These are phyloP conservation scores for Brachynemurus nebulosus DNA, from an alignment of 2,888 invertebrate genomes.

Conservation along the genomic window DNA sequence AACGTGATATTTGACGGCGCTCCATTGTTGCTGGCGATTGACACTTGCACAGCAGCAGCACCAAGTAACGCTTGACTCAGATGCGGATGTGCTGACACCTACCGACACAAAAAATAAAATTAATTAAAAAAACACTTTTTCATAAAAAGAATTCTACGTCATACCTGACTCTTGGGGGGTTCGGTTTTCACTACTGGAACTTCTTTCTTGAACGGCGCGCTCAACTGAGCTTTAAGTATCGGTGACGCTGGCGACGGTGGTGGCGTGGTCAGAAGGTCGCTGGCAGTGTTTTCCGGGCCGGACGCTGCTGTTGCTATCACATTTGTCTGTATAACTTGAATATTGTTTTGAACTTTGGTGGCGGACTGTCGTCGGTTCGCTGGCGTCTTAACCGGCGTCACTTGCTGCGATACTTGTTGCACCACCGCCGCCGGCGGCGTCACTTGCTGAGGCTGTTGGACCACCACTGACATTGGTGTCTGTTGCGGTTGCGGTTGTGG, in stretches of 20 bases:
- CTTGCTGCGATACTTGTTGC: no score
- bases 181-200: constrained; percentile 30
- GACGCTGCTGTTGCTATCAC: constrained; percentile 16
- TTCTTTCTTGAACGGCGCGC: constrained; percentile 46
- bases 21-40: constrained; percentile 15
- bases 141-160: constrained; percentile 2
- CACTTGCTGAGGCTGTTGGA: constrained; percentile 9
- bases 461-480: constrained; percentile 7
- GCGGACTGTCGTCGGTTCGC: constrained; percentile 11
- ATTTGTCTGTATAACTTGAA: constrained; percentile 5
- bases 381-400: constrained; percentile 4
- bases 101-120: no score
- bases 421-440: constrained; percentile 10
- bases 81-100: constrained; percentile 47
- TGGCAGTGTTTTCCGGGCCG: constrained; percentile 16
- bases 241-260: constrained; percentile 55
- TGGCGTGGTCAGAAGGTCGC: constrained; percentile 19
- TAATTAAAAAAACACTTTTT: neutral
- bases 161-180: constrained; percentile 42
- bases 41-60: constrained; percentile 21
- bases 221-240: constrained; percentile 73
- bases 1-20: no score
- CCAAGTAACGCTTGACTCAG: constrained; percentile 44
- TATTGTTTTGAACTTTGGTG: constrained; percentile 12
- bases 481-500: constrained; percentile 16